Evolutionary conservation across 2,888 invertebrate species (phyloP).

Genomic region (Eilema depressum): DNA sequence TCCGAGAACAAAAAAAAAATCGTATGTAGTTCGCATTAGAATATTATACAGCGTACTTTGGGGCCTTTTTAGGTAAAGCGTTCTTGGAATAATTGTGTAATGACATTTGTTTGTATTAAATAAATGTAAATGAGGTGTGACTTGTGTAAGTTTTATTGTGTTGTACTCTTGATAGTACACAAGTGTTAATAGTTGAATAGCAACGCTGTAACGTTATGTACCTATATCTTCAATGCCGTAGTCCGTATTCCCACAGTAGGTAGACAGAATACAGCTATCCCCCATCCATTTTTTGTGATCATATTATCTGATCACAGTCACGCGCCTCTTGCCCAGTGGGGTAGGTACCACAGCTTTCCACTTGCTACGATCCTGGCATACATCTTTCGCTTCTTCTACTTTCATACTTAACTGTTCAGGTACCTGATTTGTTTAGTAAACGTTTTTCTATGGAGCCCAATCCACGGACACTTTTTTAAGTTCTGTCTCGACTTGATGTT

Average conservation of each 20-base stretch:
- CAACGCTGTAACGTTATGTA: background rate
- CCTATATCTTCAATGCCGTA: background rate
- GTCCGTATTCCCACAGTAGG: background rate
- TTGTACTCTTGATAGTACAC: background rate
- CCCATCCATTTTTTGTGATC: background rate
- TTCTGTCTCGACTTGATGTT: no score
- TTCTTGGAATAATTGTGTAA: constrained; percentile 32
- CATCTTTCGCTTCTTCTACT: no score
- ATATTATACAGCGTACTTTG: constrained; percentile 49
- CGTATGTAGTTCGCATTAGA: constrained; percentile 51
- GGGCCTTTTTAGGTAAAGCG: constrained; percentile 53
- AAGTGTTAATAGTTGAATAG: background rate
- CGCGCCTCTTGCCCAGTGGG: no score
- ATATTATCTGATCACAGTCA: no score
- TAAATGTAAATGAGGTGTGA: constrained; percentile 21
- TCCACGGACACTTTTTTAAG: no score
- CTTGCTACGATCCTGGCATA: no score
- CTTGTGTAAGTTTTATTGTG: constrained; percentile 7
- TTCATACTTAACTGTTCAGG: no score
- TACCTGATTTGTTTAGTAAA: no score
- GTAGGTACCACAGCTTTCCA: no score
- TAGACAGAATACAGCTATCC: background rate
- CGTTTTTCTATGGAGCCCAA: no score
- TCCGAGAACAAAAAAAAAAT: constrained; percentile 56
- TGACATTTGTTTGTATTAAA: constrained; percentile 28